These are phyloP conservation scores for Lerista edwardsae DNA, from an alignment of 2,797 vertebrate genomes.

Conservation along the genomic window DNA sequence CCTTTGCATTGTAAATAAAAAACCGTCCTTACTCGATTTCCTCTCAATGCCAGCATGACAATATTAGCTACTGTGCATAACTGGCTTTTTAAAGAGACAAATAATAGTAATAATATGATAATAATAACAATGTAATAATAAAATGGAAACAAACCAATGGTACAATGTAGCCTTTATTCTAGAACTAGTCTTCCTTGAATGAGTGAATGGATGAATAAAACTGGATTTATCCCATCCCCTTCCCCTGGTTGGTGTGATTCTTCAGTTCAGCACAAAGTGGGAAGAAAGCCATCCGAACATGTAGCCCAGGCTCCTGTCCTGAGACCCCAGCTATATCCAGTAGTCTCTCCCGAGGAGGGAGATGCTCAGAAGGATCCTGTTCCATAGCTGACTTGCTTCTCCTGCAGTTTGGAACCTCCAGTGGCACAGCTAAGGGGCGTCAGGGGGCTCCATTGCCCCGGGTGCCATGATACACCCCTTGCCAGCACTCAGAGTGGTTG, in stretches of 20 bases:
- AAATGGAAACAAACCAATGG: slow-evolving; percentile 35
- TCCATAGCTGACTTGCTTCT: not conserved
- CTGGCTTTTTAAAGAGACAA: slow-evolving; percentile 72
- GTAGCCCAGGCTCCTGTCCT: not conserved
- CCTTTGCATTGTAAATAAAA: slow-evolving; percentile 33
- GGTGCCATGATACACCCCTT: too few relatives aligned
- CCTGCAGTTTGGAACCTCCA: not conserved
- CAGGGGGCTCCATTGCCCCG: too few relatives aligned
- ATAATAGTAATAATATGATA: not conserved
- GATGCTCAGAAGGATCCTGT: not conserved
- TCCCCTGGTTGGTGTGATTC: not conserved
- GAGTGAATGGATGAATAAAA: slow-evolving; percentile 45
- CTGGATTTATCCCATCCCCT: slow-evolving; percentile 23
- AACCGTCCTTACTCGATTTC: not conserved
- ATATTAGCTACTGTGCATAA: slow-evolving; percentile 83
- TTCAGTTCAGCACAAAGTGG: not conserved
- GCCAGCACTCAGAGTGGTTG: too few relatives aligned
- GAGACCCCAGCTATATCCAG: not conserved
- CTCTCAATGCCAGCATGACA: slow-evolving; percentile 79
- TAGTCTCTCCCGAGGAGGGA: not conserved
- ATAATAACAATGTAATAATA: slow-evolving; percentile 12
- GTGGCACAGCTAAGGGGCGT: too few relatives aligned
- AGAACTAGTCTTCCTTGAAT: slow-evolving; percentile 94
- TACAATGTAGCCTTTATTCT: slow-evolving; percentile 86
- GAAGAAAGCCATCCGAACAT: not conserved